phyloP scores from a whole-genome alignment of 2,888 invertebrate genomes.

The Gnatocerus cornutus region DNA sequence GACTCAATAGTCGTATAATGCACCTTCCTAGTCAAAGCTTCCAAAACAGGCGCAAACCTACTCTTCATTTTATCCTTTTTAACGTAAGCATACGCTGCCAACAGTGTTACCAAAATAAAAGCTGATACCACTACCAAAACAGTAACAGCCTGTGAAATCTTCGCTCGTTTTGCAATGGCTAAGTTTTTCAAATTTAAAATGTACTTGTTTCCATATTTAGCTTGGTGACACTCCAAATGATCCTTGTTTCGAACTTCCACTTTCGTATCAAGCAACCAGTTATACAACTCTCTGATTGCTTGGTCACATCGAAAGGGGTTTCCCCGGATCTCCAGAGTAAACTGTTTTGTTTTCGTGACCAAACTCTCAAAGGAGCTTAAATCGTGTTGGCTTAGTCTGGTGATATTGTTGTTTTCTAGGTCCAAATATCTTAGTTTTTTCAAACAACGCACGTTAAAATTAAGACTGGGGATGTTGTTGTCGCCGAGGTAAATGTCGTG shows the following conservation, averaged over 20 bases:
- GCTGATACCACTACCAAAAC: slow-evolving; percentile 74
- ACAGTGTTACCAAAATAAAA: slow-evolving; percentile 73
- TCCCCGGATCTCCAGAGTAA: slow-evolving; percentile 76
- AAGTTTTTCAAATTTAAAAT: slow-evolving; percentile 65
- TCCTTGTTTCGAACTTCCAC: slow-evolving; percentile 76
- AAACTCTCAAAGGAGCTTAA: slow-evolving; percentile 75
- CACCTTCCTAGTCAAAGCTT: slow-evolving; percentile 80
- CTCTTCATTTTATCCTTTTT: slow-evolving; percentile 76
- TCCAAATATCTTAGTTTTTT: slow-evolving; percentile 79
- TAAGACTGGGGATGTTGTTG: slow-evolving; percentile 76
- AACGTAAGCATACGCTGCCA: slow-evolving; percentile 76
- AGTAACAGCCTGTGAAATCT: slow-evolving; percentile 68
- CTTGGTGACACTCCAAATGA: slow-evolving; percentile 72
- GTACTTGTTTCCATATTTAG: slow-evolving; percentile 63
- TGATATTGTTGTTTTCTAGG: slow-evolving; percentile 79
- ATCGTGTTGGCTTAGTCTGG: slow-evolving; percentile 74
- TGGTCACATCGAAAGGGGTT: slow-evolving; percentile 84
- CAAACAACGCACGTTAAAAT: slow-evolving; percentile 80
- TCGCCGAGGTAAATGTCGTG: slow-evolving; percentile 82
- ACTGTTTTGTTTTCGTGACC: slow-evolving; percentile 67
- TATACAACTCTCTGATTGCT: slow-evolving; percentile 75
- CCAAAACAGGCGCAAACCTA: slow-evolving; percentile 77
- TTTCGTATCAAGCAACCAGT: slow-evolving; percentile 78
- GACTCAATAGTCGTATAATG: slow-evolving; percentile 81
- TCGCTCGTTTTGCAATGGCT: slow-evolving; percentile 64